These are phyloP conservation scores for Falco naumanni DNA, from an alignment of 2,797 vertebrate species.

Conservation along the genomic window DNA sequence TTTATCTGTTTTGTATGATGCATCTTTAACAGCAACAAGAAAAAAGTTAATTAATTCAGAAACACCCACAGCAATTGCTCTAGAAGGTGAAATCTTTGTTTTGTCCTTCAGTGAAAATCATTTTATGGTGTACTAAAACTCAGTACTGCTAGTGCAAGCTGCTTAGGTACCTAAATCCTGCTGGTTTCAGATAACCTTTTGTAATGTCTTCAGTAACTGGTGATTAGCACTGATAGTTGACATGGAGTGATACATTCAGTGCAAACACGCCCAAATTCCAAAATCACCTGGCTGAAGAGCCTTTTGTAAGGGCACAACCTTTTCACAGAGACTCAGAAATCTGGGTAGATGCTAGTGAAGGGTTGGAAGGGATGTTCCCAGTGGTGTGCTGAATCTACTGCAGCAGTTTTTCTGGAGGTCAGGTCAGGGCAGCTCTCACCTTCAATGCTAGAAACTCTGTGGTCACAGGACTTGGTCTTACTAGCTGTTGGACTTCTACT, in stretches of 20 bases:
- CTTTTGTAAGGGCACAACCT: not conserved
- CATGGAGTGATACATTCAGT: fast-evolving
- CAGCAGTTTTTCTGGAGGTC: not conserved
- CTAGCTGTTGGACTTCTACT: not conserved
- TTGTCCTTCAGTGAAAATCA: not conserved
- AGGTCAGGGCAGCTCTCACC: not conserved
- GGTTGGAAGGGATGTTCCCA: not conserved
- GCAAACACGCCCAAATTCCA: not conserved
- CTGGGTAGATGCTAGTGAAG: not conserved
- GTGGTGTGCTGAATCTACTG: not conserved
- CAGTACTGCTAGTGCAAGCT: not conserved
- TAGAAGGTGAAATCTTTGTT: not conserved
- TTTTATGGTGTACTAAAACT: not conserved
- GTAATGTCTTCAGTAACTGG: not conserved
- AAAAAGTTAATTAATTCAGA: not conserved
- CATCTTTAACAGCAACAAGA: not conserved
- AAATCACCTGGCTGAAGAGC: not conserved
- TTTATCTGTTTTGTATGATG: not conserved
- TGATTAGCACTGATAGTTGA: not conserved
- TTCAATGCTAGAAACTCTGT: not conserved
- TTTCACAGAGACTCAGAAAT: not conserved
- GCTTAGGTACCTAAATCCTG: not conserved
- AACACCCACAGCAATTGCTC: fast-evolving
- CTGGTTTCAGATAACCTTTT: not conserved
- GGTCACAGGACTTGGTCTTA: not conserved